A percentile compares a stretch with the other conserved stretches of the same genome.
Evolutionary conservation across 2,797 vertebrate genomes (phyloP).

Genomic region (Lacerta bilineata): DNA sequence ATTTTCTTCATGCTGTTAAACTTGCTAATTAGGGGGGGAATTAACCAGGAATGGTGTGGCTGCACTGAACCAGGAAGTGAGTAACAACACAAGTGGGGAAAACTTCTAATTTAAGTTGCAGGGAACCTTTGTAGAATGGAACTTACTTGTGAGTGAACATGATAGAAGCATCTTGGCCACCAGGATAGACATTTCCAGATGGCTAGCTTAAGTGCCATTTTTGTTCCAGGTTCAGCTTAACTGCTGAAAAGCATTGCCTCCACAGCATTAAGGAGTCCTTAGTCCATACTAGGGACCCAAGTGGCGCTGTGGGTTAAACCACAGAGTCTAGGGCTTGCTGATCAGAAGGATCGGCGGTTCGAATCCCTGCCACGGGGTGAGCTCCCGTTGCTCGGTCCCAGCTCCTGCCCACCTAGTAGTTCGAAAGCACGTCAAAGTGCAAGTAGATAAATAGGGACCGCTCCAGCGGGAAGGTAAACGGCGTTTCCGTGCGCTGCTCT

Average conservation of each 20-base stretch:
- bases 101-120: not conserved
- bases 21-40: not conserved
- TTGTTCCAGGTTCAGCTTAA: not conserved
- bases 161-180: not conserved
- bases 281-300: too few species aligned
- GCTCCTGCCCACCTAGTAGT: too few species aligned
- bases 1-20: not conserved
- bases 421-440: too few species aligned
- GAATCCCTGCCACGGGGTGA: too few species aligned
- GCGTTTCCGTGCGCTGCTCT: too few species aligned
- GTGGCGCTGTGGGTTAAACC: too few species aligned
- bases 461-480: too few species aligned
- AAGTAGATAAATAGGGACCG: too few species aligned
- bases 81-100: not conserved
- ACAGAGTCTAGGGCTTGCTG: too few species aligned
- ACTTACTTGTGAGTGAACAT: not conserved
- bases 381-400: too few species aligned
- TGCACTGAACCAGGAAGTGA: not conserved
- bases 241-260: not conserved
- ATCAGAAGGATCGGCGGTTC: too few species aligned
- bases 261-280: not conserved
- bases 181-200: not conserved
- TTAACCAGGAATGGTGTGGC: not conserved
- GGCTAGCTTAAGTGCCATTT: not conserved
- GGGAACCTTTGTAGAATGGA: not conserved